A percentile compares a stretch with the other conserved stretches of the same genome.
phyloP scores from a whole-genome alignment of 2,113 vertebrate species.

The Dipodomys merriami region DNA sequence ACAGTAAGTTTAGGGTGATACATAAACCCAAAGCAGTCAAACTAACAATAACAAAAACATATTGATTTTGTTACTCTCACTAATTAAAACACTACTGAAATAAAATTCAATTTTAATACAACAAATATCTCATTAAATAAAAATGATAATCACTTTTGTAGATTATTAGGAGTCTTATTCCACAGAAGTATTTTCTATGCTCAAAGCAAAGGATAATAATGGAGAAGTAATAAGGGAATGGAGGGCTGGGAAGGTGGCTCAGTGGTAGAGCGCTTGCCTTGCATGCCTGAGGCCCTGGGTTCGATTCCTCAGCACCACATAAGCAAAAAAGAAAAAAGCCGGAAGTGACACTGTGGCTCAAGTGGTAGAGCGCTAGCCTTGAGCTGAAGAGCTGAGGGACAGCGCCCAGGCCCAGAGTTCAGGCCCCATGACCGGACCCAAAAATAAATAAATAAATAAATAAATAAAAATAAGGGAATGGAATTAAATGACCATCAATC shows the following conservation, averaged over 20 bases:
- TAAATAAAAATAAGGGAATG: too few relatives aligned
- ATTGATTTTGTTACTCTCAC: not conserved
- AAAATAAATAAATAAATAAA: too few relatives aligned
- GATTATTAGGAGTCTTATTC: not conserved
- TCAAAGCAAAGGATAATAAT: constrained; percentile 1
- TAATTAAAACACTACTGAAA: not conserved
- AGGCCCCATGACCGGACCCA: too few relatives aligned
- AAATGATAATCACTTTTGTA: not conserved
- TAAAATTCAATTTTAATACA: not conserved
- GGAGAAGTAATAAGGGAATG: not conserved
- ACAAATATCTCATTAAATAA: not conserved
- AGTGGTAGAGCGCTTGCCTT: too few relatives aligned
- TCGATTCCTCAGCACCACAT: too few relatives aligned
- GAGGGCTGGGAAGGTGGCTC: too few relatives aligned
- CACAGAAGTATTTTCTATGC: not conserved
- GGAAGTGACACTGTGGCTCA: too few relatives aligned
- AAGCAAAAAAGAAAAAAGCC: too few relatives aligned
- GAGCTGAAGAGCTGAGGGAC: too few relatives aligned
- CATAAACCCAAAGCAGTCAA: constrained; percentile 8
- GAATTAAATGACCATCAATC: not conserved
- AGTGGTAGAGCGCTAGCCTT: too few relatives aligned
- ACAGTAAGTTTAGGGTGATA: not conserved
- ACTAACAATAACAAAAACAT: not conserved
- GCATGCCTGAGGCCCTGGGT: too few relatives aligned
- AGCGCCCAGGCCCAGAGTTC: too few relatives aligned